Percentiles rank a stretch among this genome's conserved stretches.
Conservation (phyloP, 2,797 vertebrate genomes). For the Oryzias sinensis region DNA sequence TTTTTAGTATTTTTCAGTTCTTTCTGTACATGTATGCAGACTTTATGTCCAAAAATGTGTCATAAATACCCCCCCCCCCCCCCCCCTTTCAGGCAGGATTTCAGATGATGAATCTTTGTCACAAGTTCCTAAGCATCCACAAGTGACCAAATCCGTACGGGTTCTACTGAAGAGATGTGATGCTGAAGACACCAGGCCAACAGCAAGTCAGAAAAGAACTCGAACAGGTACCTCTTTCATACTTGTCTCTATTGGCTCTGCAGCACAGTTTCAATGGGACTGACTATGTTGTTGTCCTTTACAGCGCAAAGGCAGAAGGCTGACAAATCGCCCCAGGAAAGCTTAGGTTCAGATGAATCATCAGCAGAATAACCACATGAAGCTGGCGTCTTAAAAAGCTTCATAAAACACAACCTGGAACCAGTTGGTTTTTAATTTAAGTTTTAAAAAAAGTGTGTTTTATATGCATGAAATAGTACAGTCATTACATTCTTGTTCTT, state of each 20-base stretch:
- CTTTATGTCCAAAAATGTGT: background rate
- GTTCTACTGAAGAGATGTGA: constrained; percentile 64
- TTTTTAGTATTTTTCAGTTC: background rate
- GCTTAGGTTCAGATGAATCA: constrained; percentile 12
- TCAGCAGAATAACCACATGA: constrained; percentile 25
- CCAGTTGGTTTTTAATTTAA: constrained; percentile 10
- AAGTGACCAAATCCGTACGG: constrained; percentile 58
- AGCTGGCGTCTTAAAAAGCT: background rate
- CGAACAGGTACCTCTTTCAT: constrained; percentile 23
- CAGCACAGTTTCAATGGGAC: background rate
- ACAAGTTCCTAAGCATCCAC: constrained; percentile 35
- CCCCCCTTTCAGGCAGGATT: constrained; percentile 15
- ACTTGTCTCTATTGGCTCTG: background rate
- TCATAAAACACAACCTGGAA: background rate
- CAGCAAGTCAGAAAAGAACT: constrained; percentile 7
- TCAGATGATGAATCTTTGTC: constrained; percentile 44
- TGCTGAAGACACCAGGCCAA: constrained; percentile 1
- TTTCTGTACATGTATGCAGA: background rate
- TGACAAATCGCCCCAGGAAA: background rate
- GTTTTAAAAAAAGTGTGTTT: constrained; percentile 19
- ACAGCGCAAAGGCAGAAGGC: constrained; percentile 8
- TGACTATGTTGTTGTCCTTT: background rate
- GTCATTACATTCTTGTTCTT: constrained; percentile 36
- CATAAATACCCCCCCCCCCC: no score
- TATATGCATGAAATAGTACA: constrained; percentile 21